Evolutionary conservation across 2,888 invertebrate species (phyloP).

Genomic region (Cephus rjabovi): DNA sequence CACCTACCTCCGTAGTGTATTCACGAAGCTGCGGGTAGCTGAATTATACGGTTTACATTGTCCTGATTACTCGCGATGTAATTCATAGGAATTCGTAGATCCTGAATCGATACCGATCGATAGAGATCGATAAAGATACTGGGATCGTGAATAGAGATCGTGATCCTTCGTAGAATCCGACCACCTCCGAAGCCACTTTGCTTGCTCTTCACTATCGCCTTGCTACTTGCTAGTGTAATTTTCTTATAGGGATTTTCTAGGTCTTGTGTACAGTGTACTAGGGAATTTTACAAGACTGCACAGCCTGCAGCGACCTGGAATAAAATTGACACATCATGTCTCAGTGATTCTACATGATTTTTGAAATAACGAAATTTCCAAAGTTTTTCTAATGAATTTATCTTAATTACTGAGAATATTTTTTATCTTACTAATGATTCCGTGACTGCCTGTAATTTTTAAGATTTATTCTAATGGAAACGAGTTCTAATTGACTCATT

Average conservation of each 20-base stretch:
- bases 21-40: neutral
- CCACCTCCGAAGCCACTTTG: neutral
- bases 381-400: neutral
- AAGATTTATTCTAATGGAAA: neutral
- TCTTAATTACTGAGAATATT: neutral
- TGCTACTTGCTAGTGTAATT: neutral
- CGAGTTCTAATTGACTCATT: neutral
- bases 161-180: neutral
- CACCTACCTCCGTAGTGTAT: constrained; percentile 76
- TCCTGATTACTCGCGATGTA: neutral
- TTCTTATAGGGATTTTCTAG: neutral
- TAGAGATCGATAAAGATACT: neutral
- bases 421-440: neutral
- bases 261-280: neutral
- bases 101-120: neutral
- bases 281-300: neutral
- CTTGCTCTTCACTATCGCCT: no score
- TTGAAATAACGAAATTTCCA: neutral
- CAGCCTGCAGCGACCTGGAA: neutral
- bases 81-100: neutral
- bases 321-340: neutral
- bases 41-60: neutral
- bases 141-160: neutral
- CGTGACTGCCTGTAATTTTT: neutral
- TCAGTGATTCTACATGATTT: neutral